Percentiles rank a stretch among this genome's conserved stretches.
Evolutionary conservation across 2,797 vertebrate species (phyloP).

Genomic region (Danio kyathit): DNA sequence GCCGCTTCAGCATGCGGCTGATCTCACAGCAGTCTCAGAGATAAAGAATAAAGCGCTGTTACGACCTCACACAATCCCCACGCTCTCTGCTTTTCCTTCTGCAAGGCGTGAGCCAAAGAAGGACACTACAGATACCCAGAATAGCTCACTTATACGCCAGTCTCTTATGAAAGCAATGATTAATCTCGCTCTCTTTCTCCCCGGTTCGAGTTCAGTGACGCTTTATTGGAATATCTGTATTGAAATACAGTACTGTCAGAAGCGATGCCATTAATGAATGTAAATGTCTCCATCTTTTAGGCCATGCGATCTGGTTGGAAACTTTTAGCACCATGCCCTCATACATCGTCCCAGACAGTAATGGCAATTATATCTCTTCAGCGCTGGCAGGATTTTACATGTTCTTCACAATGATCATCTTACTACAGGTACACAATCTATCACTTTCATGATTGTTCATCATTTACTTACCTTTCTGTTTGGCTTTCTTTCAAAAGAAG

Average conservation of each 20-base stretch:
- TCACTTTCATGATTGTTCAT: not conserved
- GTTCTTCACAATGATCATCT: constrained; percentile 96
- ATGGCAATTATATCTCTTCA: constrained; percentile 75
- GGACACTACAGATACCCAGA: constrained; percentile 32
- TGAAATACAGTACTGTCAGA: constrained; percentile 9
- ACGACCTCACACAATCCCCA: constrained; percentile 40
- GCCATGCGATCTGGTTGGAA: constrained; percentile 86
- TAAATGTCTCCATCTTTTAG: constrained; percentile 75
- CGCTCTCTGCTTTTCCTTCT: constrained; percentile 17
- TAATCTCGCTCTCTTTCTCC: constrained; percentile 38
- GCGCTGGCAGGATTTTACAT: constrained; percentile 85
- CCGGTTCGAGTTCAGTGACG: constrained; percentile 7
- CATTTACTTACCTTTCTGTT: not conserved
- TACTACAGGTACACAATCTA: constrained; percentile 86
- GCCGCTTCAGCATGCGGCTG: constrained; percentile 29
- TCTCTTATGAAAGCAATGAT: constrained; percentile 54
- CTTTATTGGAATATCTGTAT: constrained; percentile 35
- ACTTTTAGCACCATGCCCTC: constrained; percentile 78
- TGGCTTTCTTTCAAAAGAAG: too few species aligned
- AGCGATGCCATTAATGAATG: constrained; percentile 25
- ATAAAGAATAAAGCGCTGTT: constrained; percentile 52
- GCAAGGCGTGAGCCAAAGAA: constrained; percentile 22
- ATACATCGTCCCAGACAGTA: constrained; percentile 82
- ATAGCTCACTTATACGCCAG: constrained; percentile 40
- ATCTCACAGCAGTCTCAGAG: constrained; percentile 27